Conservation (phyloP, 2,888 invertebrate species). For the Cheilosia vulpina region DNA sequence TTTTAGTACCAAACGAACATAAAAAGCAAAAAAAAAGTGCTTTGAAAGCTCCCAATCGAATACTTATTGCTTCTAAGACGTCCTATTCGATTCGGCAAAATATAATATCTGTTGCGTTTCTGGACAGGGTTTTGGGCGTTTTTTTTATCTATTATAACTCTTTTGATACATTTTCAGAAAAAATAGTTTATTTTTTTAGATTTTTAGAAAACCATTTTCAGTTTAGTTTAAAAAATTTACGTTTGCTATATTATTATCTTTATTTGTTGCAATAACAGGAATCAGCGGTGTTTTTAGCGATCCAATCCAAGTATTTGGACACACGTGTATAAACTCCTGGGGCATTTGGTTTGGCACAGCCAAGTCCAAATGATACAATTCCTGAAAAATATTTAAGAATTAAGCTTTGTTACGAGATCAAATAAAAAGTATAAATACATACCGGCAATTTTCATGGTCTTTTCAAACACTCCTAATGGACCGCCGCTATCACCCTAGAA, state of each 20-base stretch:
- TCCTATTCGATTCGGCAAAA: too few species aligned
- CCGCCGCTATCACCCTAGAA: slow-evolving; percentile 82
- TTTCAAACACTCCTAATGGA: slow-evolving; percentile 80
- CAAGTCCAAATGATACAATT: slow-evolving; percentile 81
- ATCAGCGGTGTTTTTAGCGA: slow-evolving; percentile 79
- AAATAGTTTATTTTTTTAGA: not conserved
- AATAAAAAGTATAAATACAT: not conserved
- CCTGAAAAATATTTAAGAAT: slow-evolving; percentile 42
- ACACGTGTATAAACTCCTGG: slow-evolving; percentile 82
- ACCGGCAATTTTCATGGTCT: slow-evolving; percentile 80
- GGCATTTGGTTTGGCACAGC: slow-evolving; percentile 81
- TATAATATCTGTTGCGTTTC: too few species aligned
- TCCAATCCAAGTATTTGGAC: slow-evolving; percentile 81
- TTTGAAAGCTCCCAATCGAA: too few species aligned
- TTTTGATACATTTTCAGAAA: not conserved
- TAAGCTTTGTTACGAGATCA: not conserved
- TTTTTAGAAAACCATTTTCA: not conserved
- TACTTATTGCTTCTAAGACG: too few species aligned
- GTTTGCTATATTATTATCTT: not conserved
- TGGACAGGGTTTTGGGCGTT: too few species aligned
- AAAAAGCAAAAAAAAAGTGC: too few species aligned
- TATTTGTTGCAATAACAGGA: slow-evolving; percentile 79
- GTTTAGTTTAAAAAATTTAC: not conserved
- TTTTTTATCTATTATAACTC: not conserved
- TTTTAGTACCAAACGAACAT: too few species aligned